A percentile compares a stretch with the other conserved stretches of the same genome.
Evolutionary conservation across 53 echinoderm and acorn worm species (phyloP).

Genomic region (Antedon mediterranea): DNA sequence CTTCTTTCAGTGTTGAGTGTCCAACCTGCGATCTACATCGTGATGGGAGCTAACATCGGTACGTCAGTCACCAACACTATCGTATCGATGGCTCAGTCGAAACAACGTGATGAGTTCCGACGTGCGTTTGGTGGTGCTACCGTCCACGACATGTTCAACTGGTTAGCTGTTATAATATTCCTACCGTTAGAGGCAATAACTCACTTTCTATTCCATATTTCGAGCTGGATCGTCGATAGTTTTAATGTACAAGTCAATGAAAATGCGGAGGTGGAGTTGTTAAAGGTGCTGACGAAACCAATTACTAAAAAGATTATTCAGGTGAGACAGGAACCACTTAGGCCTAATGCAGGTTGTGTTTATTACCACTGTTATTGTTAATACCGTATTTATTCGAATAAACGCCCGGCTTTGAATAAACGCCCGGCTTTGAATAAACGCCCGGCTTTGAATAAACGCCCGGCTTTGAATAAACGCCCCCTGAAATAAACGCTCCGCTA

Average conservation of each 20-base stretch:
- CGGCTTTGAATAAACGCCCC: too few species aligned
- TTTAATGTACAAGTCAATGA: neutral
- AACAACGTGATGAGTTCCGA: neutral
- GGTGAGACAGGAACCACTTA: neutral
- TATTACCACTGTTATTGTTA: too few species aligned
- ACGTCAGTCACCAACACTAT: slow-evolving; percentile 8
- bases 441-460: too few species aligned
- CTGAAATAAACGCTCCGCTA: too few species aligned
- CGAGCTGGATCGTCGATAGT: neutral
- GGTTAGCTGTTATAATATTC: slow-evolving; percentile 1
- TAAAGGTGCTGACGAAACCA: slow-evolving; percentile 7
- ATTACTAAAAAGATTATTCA: slow-evolving; percentile 3
- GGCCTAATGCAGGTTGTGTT: too few species aligned
- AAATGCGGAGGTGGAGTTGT: neutral
- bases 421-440: too few species aligned
- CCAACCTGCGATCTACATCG: neutral
- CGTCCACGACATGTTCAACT: slow-evolving; percentile 6
- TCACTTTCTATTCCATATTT: neutral
- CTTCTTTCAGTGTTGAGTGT: slow-evolving; percentile 5
- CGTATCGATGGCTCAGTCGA: neutral
- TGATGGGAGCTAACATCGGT: slow-evolving; percentile 9
- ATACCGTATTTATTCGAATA: too few species aligned
- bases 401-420: too few species aligned
- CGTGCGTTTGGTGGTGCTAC: slow-evolving; percentile 7
- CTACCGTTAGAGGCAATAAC: neutral